phyloP scores from a whole-genome alignment of 1,140 invertebrate species.

The Chironomus striatipennis region DNA sequence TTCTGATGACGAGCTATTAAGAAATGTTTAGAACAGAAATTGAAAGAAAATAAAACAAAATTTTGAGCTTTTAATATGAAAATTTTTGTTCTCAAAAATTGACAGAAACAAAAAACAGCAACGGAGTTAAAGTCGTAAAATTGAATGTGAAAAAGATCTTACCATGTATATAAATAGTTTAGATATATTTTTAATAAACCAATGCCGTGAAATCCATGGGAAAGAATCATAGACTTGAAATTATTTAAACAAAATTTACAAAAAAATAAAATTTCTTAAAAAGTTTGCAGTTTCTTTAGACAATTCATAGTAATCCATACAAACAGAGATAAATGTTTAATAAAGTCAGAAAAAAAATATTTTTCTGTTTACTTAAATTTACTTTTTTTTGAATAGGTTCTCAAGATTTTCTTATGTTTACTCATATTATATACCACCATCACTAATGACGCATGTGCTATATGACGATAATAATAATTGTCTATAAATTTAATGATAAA shows the following conservation, averaged over 20 bases:
- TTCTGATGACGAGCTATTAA: too few relatives aligned
- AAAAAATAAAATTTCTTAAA: background rate
- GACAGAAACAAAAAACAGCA: background rate
- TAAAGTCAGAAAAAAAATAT: background rate
- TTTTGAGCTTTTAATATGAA: background rate
- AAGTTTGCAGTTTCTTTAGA: background rate
- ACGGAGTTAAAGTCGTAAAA: background rate
- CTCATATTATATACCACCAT: slow-evolving; percentile 1
- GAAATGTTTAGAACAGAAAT: background rate
- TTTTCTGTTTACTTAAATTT: background rate
- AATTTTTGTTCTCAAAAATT: too few relatives aligned
- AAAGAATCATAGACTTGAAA: slow-evolving; percentile 2
- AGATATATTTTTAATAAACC: slow-evolving; percentile 4
- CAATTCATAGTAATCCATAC: background rate
- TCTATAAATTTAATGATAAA: background rate
- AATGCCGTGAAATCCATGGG: slow-evolving; percentile 6
- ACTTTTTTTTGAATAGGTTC: background rate
- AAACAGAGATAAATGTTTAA: background rate
- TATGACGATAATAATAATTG: slow-evolving; percentile 14
- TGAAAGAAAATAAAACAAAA: too few relatives aligned
- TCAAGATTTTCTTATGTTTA: slow-evolving; percentile 2
- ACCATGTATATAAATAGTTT: background rate
- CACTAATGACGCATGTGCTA: slow-evolving; percentile 1
- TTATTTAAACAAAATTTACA: background rate
- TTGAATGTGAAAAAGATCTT: background rate